Conservation (phyloP, 1,140 invertebrate genomes). For the Asobara japonica region DNA sequence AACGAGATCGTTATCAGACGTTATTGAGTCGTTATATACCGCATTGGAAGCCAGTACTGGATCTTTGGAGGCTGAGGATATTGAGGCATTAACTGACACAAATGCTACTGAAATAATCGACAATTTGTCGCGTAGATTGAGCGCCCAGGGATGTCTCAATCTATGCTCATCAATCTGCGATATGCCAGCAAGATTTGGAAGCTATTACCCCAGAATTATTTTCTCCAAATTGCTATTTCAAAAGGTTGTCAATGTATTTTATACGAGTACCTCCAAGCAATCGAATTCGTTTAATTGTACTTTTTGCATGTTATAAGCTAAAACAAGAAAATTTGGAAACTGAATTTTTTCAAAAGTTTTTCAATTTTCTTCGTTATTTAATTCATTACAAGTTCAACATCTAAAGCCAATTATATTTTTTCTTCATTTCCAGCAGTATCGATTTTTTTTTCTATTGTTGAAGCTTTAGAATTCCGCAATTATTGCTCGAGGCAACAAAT, state of each 20-base stretch:
- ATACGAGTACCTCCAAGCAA: not conserved
- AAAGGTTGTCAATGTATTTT: slow-evolving; percentile 38
- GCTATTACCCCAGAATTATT: slow-evolving; percentile 40
- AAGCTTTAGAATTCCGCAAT: too few relatives aligned
- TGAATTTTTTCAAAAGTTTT: too few relatives aligned
- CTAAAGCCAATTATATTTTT: too few relatives aligned
- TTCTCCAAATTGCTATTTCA: slow-evolving; percentile 43
- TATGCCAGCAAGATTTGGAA: slow-evolving; percentile 37
- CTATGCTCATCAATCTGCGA: slow-evolving; percentile 43
- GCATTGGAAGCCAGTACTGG: slow-evolving; percentile 23
- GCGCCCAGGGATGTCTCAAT: slow-evolving; percentile 43
- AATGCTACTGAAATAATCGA: slow-evolving; percentile 36
- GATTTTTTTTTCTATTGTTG: too few relatives aligned
- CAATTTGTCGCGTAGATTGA: slow-evolving; percentile 41
- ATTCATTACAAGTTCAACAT: too few relatives aligned
- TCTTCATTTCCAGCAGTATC: too few relatives aligned
- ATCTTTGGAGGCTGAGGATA: slow-evolving; percentile 29
- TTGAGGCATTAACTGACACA: slow-evolving; percentile 39
- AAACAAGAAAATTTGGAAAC: too few relatives aligned
- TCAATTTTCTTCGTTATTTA: too few relatives aligned
- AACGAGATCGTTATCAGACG: not conserved
- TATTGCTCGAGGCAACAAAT: too few relatives aligned
- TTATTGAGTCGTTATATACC: slow-evolving; percentile 25
- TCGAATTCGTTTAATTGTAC: too few relatives aligned
- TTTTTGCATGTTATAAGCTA: too few relatives aligned